Evolutionary conservation across 2,113 vertebrate species (phyloP).

Genomic region (Stictonetta naevosa): DNA sequence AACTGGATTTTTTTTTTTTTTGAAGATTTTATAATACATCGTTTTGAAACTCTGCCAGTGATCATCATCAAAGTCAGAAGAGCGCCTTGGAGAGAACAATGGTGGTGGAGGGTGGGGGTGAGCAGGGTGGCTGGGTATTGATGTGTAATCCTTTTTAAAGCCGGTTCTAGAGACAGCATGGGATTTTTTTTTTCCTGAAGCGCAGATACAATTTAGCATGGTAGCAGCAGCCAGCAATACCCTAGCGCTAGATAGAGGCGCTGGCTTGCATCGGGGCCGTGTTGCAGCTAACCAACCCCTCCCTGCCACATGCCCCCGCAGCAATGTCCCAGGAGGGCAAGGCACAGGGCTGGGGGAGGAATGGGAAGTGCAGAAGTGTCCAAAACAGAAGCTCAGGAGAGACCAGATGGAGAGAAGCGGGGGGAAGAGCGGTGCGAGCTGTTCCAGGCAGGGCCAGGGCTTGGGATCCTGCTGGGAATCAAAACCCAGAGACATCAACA

Average conservation of each 20-base stretch:
- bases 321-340: not conserved
- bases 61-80: slow-evolving; percentile 87
- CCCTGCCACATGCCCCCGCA: not conserved
- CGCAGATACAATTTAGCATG: slow-evolving; percentile 47
- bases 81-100: slow-evolving; percentile 69
- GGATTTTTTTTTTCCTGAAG: slow-evolving; percentile 40
- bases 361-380: not conserved
- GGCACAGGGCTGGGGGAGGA: not conserved
- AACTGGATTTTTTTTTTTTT: slow-evolving; percentile 69
- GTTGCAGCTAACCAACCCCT: not conserved
- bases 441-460: not conserved
- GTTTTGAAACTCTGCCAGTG: slow-evolving; percentile 84
- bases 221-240: slow-evolving; percentile 23
- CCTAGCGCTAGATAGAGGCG: not conserved
- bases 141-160: slow-evolving; percentile 67
- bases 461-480: not conserved
- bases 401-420: slow-evolving; percentile 1
- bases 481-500: not conserved
- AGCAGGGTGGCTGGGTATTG: slow-evolving; percentile 55
- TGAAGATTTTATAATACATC: slow-evolving; percentile 83
- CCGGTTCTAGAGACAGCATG: slow-evolving; percentile 44
- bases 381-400: slow-evolving; percentile 44
- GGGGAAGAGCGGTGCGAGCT: not conserved
- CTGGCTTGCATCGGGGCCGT: not conserved
- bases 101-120: slow-evolving; percentile 53